Conservation (phyloP, 37 sponge, comb jelly and placozoan species). For the Tethya wilhelma region DNA sequence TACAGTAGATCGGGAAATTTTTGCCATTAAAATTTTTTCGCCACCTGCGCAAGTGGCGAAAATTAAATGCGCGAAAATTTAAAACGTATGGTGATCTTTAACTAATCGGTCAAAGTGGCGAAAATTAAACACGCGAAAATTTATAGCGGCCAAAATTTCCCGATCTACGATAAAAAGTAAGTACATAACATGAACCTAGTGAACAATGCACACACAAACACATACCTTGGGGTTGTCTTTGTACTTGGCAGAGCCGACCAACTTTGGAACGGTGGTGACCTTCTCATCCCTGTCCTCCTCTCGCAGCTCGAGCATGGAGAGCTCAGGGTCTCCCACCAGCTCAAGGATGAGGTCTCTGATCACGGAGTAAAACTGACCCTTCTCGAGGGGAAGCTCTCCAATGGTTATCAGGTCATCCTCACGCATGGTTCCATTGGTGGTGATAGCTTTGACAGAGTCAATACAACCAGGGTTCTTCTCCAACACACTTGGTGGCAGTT, state of each 20-base stretch:
- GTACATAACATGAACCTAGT: background rate
- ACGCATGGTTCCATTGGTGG: background rate
- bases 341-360: conserved; percentile 34
- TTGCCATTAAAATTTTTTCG: background rate
- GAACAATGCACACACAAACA: background rate
- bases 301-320: conserved; percentile 40
- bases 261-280: background rate
- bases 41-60: too few species aligned
- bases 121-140: too few species aligned
- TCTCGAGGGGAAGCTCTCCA: conserved; percentile 23
- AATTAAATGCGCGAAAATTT: too few species aligned
- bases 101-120: too few species aligned
- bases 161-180: too few species aligned
- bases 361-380: conserved; percentile 22
- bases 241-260: conserved; percentile 31
- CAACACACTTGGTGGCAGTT: conserved; percentile 5
- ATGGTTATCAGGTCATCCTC: conserved; percentile 45
- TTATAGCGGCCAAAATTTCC: too few species aligned
- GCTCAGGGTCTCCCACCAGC: conserved; percentile 34
- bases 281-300: conserved; percentile 1
- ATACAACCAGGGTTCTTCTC: background rate
- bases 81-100: too few species aligned
- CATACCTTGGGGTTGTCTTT: conserved; percentile 55
- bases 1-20: background rate
- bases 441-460: background rate